Conservation (phyloP, 2,797 vertebrate genomes). For the Acropternis orthonyx region DNA sequence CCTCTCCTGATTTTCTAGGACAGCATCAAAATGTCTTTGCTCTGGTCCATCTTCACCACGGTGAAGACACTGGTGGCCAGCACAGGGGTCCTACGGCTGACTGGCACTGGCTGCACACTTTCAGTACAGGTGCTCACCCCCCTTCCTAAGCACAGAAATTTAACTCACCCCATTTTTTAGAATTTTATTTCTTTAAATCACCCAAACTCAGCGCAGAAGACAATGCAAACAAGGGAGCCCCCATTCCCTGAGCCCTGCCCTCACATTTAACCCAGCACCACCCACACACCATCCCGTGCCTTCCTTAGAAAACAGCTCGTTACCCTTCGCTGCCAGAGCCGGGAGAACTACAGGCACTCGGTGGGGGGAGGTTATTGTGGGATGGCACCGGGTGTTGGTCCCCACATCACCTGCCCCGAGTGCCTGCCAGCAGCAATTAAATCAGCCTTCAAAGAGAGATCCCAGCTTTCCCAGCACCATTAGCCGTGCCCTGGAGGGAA, state of each 20-base stretch:
- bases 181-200: background rate
- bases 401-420: slow-evolving; percentile 50
- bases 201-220: background rate
- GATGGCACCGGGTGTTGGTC: slow-evolving; percentile 20
- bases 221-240: rapidly evolving
- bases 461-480: slow-evolving; percentile 59
- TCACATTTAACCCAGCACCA: background rate
- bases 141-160: background rate
- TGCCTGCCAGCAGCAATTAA: slow-evolving; percentile 66
- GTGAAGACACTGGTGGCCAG: background rate
- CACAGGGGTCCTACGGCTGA: background rate
- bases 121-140: background rate
- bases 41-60: background rate
- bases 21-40: background rate
- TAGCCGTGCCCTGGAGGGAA: slow-evolving; percentile 63
- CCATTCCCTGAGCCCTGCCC: rapidly evolving
- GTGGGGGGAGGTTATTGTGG: background rate
- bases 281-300: background rate
- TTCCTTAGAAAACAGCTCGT: background rate
- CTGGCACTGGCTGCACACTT: rapidly evolving
- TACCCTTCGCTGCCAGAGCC: background rate
- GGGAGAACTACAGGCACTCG: background rate
- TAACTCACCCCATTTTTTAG: background rate
- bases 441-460: slow-evolving; percentile 55
- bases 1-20: background rate